A percentile compares a stretch with the other conserved stretches of the same genome.
Conservation (phyloP, 2,113 vertebrate species). For the Abramis brama region DNA sequence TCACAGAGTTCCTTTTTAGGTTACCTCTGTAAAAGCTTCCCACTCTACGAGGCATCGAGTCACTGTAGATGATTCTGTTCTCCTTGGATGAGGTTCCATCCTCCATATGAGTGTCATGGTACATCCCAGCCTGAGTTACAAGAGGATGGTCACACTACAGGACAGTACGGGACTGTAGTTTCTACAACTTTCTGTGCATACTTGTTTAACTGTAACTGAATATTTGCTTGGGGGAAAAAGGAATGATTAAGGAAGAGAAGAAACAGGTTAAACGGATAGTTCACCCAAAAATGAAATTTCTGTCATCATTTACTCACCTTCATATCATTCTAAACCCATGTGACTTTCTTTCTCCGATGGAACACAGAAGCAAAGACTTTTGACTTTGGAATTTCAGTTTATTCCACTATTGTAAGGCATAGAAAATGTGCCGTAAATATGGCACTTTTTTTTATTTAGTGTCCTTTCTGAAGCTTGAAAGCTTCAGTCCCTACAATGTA, state of each 20-base stretch:
- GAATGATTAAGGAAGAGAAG: neutral
- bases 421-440: neutral
- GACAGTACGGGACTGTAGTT: neutral
- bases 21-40: conserved; percentile 98
- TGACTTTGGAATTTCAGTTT: neutral
- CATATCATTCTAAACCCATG: neutral
- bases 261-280: neutral
- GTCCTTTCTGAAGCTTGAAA: neutral
- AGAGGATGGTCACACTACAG: neutral
- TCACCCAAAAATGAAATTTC: neutral
- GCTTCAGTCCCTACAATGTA: neutral
- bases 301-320: conserved; percentile 13
- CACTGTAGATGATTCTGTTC: conserved; percentile 95
- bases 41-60: conserved; percentile 94
- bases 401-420: neutral
- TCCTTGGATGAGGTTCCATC: conserved; percentile 92
- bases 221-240: conserved; percentile 16
- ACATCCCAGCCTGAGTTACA: conserved; percentile 83
- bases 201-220: conserved; percentile 12
- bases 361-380: neutral
- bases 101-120: conserved; percentile 92
- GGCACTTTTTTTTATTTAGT: neutral
- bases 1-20: neutral
- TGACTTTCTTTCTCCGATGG: neutral
- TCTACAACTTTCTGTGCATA: neutral